phyloP scores from a whole-genome alignment of 1,140 invertebrate genomes.

The Drosophila sp. region DNA sequence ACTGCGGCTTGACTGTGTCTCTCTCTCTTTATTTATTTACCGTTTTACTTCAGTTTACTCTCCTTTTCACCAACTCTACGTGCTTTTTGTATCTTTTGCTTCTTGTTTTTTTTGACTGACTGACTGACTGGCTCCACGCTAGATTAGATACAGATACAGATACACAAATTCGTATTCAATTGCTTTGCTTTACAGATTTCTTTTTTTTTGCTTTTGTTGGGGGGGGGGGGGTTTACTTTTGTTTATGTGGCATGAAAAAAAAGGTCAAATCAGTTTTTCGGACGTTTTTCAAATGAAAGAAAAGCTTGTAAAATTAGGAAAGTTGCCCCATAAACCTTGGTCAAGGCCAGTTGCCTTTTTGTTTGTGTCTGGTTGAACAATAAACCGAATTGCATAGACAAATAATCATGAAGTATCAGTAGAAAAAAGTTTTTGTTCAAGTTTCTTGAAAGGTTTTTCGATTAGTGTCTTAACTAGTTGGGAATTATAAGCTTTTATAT shows the following conservation, averaged over 20 bases:
- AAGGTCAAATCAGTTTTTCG: slow-evolving; percentile 15
- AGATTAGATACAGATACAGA: slow-evolving; percentile 73
- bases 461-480: background rate
- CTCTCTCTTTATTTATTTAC: slow-evolving; percentile 69
- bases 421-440: background rate
- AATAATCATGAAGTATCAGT: background rate
- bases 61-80: slow-evolving; percentile 70
- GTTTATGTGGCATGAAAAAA: slow-evolving; percentile 7
- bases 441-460: background rate
- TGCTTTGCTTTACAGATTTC: slow-evolving; percentile 48
- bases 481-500: background rate
- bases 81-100: slow-evolving; percentile 54
- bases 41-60: slow-evolving; percentile 68
- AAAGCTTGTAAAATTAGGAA: slow-evolving; percentile 9
- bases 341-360: slow-evolving; percentile 1
- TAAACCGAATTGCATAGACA: slow-evolving; percentile 3
- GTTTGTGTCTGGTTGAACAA: background rate
- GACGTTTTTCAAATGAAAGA: slow-evolving; percentile 5
- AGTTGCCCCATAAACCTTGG: slow-evolving; percentile 8
- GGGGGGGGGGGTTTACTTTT: background rate
- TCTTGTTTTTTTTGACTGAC: slow-evolving; percentile 26
- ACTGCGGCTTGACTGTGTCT: slow-evolving; percentile 31
- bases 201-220: slow-evolving; percentile 5
- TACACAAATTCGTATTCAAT: slow-evolving; percentile 72
- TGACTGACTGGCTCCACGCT: slow-evolving; percentile 48